Base-by-base conservation (phyloP, 2,113 vertebrate genomes). In the Neolamprologus sp. region DNA sequence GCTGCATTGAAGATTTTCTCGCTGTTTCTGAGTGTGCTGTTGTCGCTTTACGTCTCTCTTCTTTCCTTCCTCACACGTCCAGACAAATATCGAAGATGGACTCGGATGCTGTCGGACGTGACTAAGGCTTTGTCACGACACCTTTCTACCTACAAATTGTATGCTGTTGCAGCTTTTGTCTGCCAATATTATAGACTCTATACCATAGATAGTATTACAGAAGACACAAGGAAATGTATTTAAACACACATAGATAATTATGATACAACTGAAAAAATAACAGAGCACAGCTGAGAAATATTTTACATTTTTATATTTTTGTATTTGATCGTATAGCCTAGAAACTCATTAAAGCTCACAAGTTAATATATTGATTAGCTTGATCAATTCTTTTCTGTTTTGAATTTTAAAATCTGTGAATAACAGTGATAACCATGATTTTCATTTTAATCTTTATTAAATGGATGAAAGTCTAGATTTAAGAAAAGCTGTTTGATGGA, bases 31-130 rank as follows among this genome's bases (percentile, higher is more conserved):
- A 73, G 55, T 58, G 49, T 73, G 78, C 84, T 84, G 85, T 55
- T 89, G 82, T 88, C 84, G 63, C 86, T 17, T 89, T 42, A 71
- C 10, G 9, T 88, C 87, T 81, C 60, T 88, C 42, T 55, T 54
- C 40, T 84, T 86, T 65, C 80, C 80, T 40, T 82, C 82, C 35
- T 82, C 84, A 30, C 47, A 57, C 81, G 79, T 73, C 42, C 83
- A 81, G 85, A 87, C 68, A 88, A 68, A 87, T 37, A 42, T 21
- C 6, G 16, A 79, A 54, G 78, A 80, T 42, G 89, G 26, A 71
- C 63, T 49, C 28, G 13, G 58, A 91, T 68, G 80, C 83, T 68
- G 84, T 65, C 13, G n/a, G 37, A 82, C 33, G 49, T 78, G 60
- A 78, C 30, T 10, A 40, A 73, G 33, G 84, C 75, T 86, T 81